Percentiles rank a stretch among this genome's conserved stretches.
Conservation (phyloP, 2,888 invertebrate genomes). For the Melanostoma scalare region DNA sequence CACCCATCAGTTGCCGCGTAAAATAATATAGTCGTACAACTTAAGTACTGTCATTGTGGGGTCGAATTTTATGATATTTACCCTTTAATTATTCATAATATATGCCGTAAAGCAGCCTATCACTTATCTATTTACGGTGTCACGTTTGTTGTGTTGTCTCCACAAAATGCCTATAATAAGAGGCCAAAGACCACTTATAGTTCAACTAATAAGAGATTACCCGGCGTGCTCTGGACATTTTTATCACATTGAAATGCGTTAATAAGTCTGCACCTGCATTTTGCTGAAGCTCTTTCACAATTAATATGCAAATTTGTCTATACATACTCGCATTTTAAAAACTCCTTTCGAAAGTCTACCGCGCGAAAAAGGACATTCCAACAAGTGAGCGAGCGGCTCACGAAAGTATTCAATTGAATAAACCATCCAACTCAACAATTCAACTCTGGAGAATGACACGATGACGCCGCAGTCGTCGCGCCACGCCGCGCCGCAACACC, state of each 20-base stretch:
- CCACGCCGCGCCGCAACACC: too few species aligned
- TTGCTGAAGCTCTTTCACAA: slow-evolving; percentile 43
- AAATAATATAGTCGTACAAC: slow-evolving; percentile 16
- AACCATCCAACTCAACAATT: not conserved
- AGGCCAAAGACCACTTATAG: slow-evolving; percentile 39
- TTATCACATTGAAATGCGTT: slow-evolving; percentile 61
- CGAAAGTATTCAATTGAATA: slow-evolving; percentile 25
- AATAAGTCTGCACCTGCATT: slow-evolving; percentile 67
- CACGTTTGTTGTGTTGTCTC: slow-evolving; percentile 53
- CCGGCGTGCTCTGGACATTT: not conserved
- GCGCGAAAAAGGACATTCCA: slow-evolving; percentile 54
- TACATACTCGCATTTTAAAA: slow-evolving; percentile 3
- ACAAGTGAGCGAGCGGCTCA: not conserved
- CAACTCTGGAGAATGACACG: too few species aligned
- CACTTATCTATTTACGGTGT: slow-evolving; percentile 63
- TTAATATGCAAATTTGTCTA: slow-evolving; percentile 68
- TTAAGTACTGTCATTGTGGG: slow-evolving; percentile 52
- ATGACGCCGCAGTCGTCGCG: too few species aligned
- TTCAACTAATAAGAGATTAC: not conserved
- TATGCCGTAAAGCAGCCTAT: slow-evolving; percentile 46
- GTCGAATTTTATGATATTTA: slow-evolving; percentile 48
- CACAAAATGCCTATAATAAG: slow-evolving; percentile 20
- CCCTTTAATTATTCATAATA: slow-evolving; percentile 68
- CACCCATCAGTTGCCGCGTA: not conserved
- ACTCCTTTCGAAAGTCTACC: slow-evolving; percentile 2